Evolutionary conservation across 1,140 invertebrate genomes (phyloP).

Genomic region (Trachymyrmex cornetzi): DNA sequence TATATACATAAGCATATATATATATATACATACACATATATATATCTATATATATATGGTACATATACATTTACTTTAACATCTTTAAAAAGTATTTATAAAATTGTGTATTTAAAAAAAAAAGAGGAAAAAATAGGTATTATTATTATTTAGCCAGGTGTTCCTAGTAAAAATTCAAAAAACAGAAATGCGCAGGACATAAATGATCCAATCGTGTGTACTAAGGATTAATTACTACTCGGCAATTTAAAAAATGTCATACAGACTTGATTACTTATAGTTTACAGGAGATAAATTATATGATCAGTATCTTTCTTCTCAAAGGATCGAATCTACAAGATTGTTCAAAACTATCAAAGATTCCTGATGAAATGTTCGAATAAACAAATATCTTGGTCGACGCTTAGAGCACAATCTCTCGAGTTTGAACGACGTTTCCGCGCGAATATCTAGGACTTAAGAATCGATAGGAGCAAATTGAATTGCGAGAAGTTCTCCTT

Average conservation of each 20-base stretch:
- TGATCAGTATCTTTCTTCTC: constrained; percentile 26
- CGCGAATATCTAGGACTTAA: constrained; percentile 28
- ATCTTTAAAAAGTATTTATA: too few species aligned
- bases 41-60: too few species aligned
- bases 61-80: too few species aligned
- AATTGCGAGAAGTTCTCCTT: constrained; percentile 56
- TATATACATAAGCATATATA: too few species aligned
- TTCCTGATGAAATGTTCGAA: constrained; percentile 50
- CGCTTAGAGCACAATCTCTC: constrained; percentile 1
- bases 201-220: too few species aligned
- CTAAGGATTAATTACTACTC: neutral
- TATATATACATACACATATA: too few species aligned
- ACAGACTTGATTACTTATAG: constrained; percentile 7
- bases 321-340: constrained; percentile 10
- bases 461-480: constrained; percentile 53
- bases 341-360: constrained; percentile 51
- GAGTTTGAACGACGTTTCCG: constrained; percentile 48
- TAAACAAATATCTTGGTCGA: constrained; percentile 56
- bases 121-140: too few species aligned
- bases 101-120: too few species aligned
- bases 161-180: too few species aligned
- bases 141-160: too few species aligned
- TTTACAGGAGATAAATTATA: constrained; percentile 25
- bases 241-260: neutral
- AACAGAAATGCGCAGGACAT: too few species aligned